phyloP scores from a whole-genome alignment of 2,113 vertebrate species.

The Forbesichthys papilliferus region DNA sequence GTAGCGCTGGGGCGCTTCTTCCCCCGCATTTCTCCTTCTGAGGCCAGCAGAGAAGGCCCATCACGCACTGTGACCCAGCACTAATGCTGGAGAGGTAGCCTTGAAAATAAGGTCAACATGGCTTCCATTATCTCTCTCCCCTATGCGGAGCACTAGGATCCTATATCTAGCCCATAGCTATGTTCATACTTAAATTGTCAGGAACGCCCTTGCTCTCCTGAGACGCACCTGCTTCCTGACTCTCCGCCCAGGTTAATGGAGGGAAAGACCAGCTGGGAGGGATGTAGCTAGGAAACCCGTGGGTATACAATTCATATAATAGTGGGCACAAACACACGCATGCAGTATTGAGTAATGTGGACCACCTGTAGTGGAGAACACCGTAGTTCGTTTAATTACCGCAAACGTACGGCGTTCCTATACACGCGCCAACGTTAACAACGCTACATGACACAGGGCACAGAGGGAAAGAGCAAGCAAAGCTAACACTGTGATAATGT shows the following conservation, averaged over 20 bases:
- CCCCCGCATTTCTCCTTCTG: not conserved
- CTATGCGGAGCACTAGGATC: slow-evolving; percentile 8
- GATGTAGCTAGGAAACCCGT: not conserved
- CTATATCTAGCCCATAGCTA: not conserved
- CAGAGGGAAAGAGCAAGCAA: too few relatives aligned
- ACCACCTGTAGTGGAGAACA: too few relatives aligned
- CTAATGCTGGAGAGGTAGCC: slow-evolving; percentile 13
- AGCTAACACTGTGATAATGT: not conserved
- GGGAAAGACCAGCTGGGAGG: not conserved
- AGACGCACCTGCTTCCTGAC: slow-evolving; percentile 12
- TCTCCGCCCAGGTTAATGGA: slow-evolving; percentile 15
- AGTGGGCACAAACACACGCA: not conserved
- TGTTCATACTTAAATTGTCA: slow-evolving; percentile 20
- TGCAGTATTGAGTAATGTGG: not conserved
- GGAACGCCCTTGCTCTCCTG: slow-evolving; percentile 8
- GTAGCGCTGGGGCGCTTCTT: not conserved
- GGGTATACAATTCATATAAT: not conserved
- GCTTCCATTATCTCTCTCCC: slow-evolving; percentile 12
- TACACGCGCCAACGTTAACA: too few relatives aligned
- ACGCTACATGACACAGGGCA: too few relatives aligned
- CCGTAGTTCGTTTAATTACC: too few relatives aligned
- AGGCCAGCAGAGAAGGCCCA: not conserved
- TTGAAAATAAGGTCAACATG: slow-evolving; percentile 16
- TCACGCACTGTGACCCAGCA: slow-evolving; percentile 2
- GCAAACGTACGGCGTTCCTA: too few relatives aligned